Evolutionary conservation across 1,140 invertebrate genomes (phyloP).

Genomic region (Palaemon carinicauda): DNA sequence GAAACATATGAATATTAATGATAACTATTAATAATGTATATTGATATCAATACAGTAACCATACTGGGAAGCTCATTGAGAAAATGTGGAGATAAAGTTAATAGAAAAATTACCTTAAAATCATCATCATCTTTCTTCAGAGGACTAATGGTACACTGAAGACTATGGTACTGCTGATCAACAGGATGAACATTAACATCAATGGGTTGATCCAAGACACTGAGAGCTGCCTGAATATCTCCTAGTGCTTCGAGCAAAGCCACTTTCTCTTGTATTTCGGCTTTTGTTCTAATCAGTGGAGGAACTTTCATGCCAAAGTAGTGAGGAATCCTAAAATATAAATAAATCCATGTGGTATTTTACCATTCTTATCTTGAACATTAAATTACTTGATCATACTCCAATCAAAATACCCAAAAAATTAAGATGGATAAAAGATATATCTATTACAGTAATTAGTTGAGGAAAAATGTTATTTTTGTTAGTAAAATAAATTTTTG

Average conservation of each 20-base stretch:
- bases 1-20: too few relatives aligned
- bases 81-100: too few relatives aligned
- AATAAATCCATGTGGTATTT: background rate
- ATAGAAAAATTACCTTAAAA: slow-evolving; percentile 54
- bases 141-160: slow-evolving; percentile 63
- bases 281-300: slow-evolving; percentile 61
- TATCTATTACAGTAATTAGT: too few relatives aligned
- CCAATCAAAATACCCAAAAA: too few relatives aligned
- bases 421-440: too few relatives aligned
- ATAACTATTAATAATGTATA: too few relatives aligned
- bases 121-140: slow-evolving; percentile 63
- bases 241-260: slow-evolving; percentile 70
- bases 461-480: too few relatives aligned
- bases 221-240: slow-evolving; percentile 71
- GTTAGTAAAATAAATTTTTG: too few relatives aligned
- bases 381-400: too few relatives aligned
- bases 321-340: slow-evolving; percentile 68
- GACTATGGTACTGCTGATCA: slow-evolving; percentile 69
- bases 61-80: too few relatives aligned
- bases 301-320: slow-evolving; percentile 68
- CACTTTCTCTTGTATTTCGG: slow-evolving; percentile 65
- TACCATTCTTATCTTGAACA: too few relatives aligned
- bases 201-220: slow-evolving; percentile 64
- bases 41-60: too few relatives aligned
- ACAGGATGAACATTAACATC: slow-evolving; percentile 66